Conservation (phyloP, 2,113 vertebrate genomes). For the Melanotaenia duboulayi region DNA sequence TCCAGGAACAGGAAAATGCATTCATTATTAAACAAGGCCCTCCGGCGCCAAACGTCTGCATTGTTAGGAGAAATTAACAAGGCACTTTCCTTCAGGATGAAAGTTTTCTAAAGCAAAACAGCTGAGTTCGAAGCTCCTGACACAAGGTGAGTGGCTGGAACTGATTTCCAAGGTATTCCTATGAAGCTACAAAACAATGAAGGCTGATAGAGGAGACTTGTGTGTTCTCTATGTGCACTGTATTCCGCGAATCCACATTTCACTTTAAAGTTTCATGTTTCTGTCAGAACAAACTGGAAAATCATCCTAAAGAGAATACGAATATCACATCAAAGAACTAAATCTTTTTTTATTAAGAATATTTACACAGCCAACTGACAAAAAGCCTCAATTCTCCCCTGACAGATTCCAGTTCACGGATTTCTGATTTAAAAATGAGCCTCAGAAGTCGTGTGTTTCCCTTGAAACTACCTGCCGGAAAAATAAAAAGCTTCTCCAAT, state of each 20-base stretch:
- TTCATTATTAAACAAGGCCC: constrained; percentile 74
- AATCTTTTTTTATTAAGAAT: constrained; percentile 54
- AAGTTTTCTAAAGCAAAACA: constrained; percentile 58
- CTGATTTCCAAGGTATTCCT: constrained; percentile 51
- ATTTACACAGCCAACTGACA: constrained; percentile 50
- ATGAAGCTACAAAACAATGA: constrained; percentile 23
- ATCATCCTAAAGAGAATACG: constrained; percentile 53
- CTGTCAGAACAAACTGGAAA: constrained; percentile 67
- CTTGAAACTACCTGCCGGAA: constrained; percentile 48
- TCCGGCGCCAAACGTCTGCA: constrained; percentile 37
- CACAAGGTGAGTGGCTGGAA: constrained; percentile 38
- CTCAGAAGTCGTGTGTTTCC: constrained; percentile 42
- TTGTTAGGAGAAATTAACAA: constrained; percentile 76
- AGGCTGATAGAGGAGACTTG: constrained; percentile 10
- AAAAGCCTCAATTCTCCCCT: constrained; percentile 35
- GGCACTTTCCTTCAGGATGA: constrained; percentile 67
- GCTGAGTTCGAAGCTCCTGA: constrained; percentile 39
- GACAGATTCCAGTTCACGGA: constrained; percentile 38
- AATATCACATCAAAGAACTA: constrained; percentile 65
- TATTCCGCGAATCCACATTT: constrained; percentile 25
- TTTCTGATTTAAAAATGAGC: constrained; percentile 66
- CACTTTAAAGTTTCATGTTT: constrained; percentile 61
- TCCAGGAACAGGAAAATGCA: constrained; percentile 60
- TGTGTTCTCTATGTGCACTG: constrained; percentile 6
- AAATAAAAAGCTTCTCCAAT: constrained; percentile 24